Percentiles rank a stretch among this genome's conserved stretches.
These are phyloP conservation scores for Nyctalus aviator DNA, from an alignment of 2,797 vertebrate species.

Conservation along the genomic window DNA sequence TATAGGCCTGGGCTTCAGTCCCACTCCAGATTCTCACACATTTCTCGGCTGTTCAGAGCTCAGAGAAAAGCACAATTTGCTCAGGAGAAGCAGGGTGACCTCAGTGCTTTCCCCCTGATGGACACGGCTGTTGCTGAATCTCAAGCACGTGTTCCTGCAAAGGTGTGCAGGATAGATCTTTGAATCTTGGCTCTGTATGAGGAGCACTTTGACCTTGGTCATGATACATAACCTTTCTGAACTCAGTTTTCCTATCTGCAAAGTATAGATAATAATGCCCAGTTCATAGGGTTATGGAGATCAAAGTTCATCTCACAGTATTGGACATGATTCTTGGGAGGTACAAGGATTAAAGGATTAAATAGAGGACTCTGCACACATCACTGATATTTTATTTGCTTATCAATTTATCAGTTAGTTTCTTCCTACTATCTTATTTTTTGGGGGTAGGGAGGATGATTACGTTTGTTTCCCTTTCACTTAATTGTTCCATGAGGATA, in stretches of 20 bases:
- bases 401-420: neutral
- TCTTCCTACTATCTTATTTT: neutral
- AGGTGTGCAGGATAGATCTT: neutral
- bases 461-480: constrained; percentile 27
- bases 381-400: constrained; percentile 10
- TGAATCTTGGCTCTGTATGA: neutral
- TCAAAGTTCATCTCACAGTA: neutral
- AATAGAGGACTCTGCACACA: neutral
- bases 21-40: neutral
- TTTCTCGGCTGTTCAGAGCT: neutral
- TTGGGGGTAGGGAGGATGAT: neutral
- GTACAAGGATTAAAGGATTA: constrained; percentile 26
- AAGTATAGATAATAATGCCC: neutral
- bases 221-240: neutral
- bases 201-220: constrained; percentile 18
- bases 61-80: neutral
- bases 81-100: neutral
- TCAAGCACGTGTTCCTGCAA: neutral
- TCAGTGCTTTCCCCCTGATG: neutral
- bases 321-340: neutral
- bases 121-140: neutral
- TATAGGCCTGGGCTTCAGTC: neutral
- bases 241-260: neutral
- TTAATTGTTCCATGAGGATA: constrained; percentile 53
- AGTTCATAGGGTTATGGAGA: neutral